Evolutionary conservation across 2,797 vertebrate genomes (phyloP).

Genomic region (Vultur gryphus): DNA sequence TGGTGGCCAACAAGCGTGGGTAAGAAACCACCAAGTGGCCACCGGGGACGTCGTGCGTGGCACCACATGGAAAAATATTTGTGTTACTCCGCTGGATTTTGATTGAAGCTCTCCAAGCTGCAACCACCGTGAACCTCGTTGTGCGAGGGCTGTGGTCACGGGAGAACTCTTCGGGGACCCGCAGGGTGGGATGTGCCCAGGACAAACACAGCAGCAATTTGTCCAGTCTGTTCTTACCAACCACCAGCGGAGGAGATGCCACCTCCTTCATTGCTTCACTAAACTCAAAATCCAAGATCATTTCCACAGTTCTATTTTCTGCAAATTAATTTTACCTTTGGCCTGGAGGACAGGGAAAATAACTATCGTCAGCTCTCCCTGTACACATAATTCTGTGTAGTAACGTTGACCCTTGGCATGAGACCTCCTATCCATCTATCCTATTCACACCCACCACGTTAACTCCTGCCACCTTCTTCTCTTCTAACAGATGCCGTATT

Average conservation of each 20-base stretch:
- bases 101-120: background rate
- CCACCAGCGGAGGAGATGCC: background rate
- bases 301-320: background rate
- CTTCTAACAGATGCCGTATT: background rate
- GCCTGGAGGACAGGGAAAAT: background rate
- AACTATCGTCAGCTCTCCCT: background rate
- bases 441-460: background rate
- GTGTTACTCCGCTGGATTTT: background rate
- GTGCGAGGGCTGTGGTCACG: background rate
- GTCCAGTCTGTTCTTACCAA: background rate
- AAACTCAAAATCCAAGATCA: background rate
- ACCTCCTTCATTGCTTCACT: background rate
- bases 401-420: background rate
- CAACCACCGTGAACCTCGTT: accelerated
- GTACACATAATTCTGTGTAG: background rate
- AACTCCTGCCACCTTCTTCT: background rate
- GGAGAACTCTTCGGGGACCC: background rate
- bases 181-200: background rate
- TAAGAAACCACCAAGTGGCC: background rate
- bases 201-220: background rate
- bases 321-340: background rate
- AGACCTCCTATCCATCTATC: background rate
- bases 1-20: background rate
- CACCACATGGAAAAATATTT: background rate
- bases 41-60: accelerated